Evolutionary conservation across 2,113 vertebrate genomes (phyloP), one percentile per base, ranked within the genome.

Genomic region (Stigmatopora argus): DNA sequence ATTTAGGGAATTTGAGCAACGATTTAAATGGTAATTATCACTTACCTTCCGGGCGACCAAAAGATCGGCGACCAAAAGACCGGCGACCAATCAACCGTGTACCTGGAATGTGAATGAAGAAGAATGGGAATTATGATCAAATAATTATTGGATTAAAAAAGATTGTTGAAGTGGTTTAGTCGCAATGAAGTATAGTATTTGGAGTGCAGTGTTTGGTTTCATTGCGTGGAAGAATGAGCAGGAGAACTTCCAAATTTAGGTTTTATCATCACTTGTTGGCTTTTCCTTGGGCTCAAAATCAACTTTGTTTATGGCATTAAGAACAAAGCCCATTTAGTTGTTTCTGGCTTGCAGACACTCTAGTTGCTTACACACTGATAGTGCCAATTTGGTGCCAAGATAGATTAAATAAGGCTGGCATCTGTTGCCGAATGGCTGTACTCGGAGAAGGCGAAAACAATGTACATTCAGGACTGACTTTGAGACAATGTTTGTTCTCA

Each of bases 301-400:
- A 80, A 82, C 84, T 86, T 82, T 85, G 78, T 78, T 80, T 72
- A 74, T 85, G 81, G 79, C 58, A 59, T 80, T 71, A 81, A 71
- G 68, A 80, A 86, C 87, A 85, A 84, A 89, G 85, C 83, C 79
- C 77, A n/a, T 84, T 83, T 76, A 84, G 84, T 79, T 82, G 83
- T 75, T 77, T 75, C 79, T 84, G 85, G 87, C 83, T 84, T 61
- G 46, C 64, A 55, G 64, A 75, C 75, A 65, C 72, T 83, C 77
- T 71, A 81, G 77, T 80, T 84, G 80, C 84, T 89, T 78, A 81
- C 83, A 75, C 85, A 77, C 85, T 85, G 87, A 86, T 83, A 87
- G 83, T 78, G 75, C 83, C 81, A 86, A 83, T 83, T 81, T 82
- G 72, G 75, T 90, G 86, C 87, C 86, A 90, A 86, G 83, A 89